Evolutionary conservation across 2,797 vertebrate species (phyloP), one percentile per base, ranked within the genome.

Genomic region (Chloroceryle inda): DNA sequence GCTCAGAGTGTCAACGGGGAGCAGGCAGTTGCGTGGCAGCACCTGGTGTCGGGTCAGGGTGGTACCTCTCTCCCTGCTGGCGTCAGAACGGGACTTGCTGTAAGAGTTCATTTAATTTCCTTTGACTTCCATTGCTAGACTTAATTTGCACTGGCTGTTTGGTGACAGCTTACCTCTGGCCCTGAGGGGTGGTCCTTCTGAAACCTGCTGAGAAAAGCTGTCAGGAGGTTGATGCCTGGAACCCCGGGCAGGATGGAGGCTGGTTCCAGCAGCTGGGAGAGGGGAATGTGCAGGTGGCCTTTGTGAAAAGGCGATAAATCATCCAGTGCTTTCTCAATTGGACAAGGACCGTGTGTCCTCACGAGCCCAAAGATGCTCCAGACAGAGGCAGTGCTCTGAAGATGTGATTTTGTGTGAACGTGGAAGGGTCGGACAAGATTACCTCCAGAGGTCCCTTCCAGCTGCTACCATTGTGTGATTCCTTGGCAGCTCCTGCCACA

Each of bases 391-490:
- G 38, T 23, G 38, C 44, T 33, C 33, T 50, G 33, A 73, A 44
- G 68, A 12, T 3, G 6, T 2, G 1, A 1, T 31, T 66, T 49
- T 33, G 19, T 1, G 0, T 55, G 18, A 71, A 23, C 35, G 44
- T 23, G 8, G 35, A 76, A 49, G 55, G 21, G n/a, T 23, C 35
- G 55, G 14, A 23, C n/a, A 23, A 35, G n/a, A 33, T 58, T 22
- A 35, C 19, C 21, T 58, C n/a, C 55, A 58, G 55, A 58, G 22
- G 22, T 58, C 55, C 21, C 55, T n/a, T n/a, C 29, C 52, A 55
- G 6, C n/a, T 13, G 14, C n/a, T 16, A 23, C 21, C 55, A 35
- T 35, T 21, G 13, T 58, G n/a, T 12, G n/a, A 35, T 58, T 49
- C 24, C 35, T 26, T 18, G 40, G 67, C 6, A 40, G 56, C 35